Percentiles rank a stretch among this genome's conserved stretches.
These are phyloP conservation scores for Holothuria leucospilota DNA, from an alignment of 53 echinoderm and acorn worm genomes.

Conservation along the genomic window DNA sequence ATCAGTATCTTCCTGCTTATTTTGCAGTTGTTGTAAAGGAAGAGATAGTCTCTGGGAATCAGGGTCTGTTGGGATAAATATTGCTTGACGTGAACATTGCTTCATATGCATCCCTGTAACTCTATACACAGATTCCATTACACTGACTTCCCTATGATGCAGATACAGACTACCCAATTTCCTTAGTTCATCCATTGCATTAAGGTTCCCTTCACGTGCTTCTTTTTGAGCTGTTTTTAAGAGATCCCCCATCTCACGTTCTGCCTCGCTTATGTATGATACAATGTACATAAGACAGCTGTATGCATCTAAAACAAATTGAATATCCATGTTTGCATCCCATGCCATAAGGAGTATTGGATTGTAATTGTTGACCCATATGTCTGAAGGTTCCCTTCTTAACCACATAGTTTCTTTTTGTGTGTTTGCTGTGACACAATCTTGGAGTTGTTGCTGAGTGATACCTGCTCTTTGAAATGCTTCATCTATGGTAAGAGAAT, in stretches of 20 bases:
- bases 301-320: slow-evolving; percentile 63
- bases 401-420: slow-evolving; percentile 42
- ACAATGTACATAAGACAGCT: slow-evolving; percentile 70
- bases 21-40: slow-evolving; percentile 24
- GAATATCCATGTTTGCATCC: slow-evolving; percentile 78
- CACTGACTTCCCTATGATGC: slow-evolving; percentile 65
- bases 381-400: slow-evolving; percentile 50
- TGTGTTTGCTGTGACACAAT: slow-evolving; percentile 14
- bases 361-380: slow-evolving; percentile 73
- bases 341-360: slow-evolving; percentile 52
- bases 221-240: slow-evolving; percentile 63
- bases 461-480: too few relatives aligned
- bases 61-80: slow-evolving; percentile 65
- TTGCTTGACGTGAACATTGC: slow-evolving; percentile 63
- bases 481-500: too few relatives aligned
- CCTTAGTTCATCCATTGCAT: slow-evolving; percentile 59
- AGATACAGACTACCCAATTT: slow-evolving; percentile 65
- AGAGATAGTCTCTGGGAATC: slow-evolving; percentile 30
- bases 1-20: slow-evolving; percentile 48
- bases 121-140: slow-evolving; percentile 51
- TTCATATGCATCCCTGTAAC: slow-evolving; percentile 68
- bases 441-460: slow-evolving; percentile 30
- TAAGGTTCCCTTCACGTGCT: slow-evolving; percentile 67
- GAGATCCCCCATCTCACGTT: slow-evolving; percentile 77
- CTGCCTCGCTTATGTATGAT: slow-evolving; percentile 75